These are phyloP conservation scores for Stenodema calcarata DNA, from an alignment of 2,888 invertebrate species.

Conservation along the genomic window DNA sequence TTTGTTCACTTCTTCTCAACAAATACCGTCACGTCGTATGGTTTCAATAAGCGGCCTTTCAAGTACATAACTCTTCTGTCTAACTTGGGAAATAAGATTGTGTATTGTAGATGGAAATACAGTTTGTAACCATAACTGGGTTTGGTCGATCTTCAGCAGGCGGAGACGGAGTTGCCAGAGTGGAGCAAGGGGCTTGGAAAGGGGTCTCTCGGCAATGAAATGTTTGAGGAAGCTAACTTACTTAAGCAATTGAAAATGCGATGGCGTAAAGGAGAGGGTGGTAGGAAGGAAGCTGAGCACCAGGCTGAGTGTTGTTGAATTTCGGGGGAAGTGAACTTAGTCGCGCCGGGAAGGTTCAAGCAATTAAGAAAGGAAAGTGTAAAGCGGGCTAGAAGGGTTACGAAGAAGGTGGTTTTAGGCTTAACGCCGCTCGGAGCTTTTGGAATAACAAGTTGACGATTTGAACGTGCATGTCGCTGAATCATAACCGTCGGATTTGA, in stretches of 20 bases:
- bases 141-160: background rate
- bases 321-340: background rate
- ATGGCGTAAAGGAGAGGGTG: background rate
- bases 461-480: background rate
- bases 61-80: background rate
- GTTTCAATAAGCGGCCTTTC: background rate
- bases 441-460: background rate
- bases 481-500: background rate
- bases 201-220: background rate
- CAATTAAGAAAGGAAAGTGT: background rate
- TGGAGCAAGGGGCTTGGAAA: background rate
- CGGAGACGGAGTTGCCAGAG: background rate
- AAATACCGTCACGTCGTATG: too few relatives aligned
- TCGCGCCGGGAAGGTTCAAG: background rate
- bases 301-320: background rate
- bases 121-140: constrained; percentile 2
- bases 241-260: constrained; percentile 7
- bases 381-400: background rate
- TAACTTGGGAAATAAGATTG: background rate
- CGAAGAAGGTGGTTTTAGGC: background rate
- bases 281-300: background rate
- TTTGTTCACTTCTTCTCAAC: too few relatives aligned
- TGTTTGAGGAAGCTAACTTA: constrained; percentile 27
- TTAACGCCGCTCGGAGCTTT: background rate
- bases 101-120: constrained; percentile 8